phyloP scores from a whole-genome alignment of 2,113 vertebrate species.

The Dromas ardeola region DNA sequence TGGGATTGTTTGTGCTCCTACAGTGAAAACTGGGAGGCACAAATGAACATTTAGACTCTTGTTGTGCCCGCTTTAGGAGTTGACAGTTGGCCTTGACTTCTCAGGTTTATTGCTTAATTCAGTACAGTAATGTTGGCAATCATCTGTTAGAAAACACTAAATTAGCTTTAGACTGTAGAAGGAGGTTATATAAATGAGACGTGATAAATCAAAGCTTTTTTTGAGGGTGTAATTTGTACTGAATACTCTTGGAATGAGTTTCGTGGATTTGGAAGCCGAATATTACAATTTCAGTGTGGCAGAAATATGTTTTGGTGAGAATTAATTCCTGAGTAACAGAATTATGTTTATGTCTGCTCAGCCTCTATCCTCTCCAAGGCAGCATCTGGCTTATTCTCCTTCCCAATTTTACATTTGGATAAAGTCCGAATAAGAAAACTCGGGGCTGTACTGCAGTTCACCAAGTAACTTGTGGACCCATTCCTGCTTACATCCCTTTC shows the following conservation, averaged over 20 bases:
- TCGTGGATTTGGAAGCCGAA: slow-evolving; percentile 41
- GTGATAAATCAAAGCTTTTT: slow-evolving; percentile 47
- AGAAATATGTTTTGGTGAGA: slow-evolving; percentile 65
- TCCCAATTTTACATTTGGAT: not conserved
- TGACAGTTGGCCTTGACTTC: not conserved
- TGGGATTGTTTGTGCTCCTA: not conserved
- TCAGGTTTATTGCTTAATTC: slow-evolving; percentile 8
- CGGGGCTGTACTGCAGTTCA: not conserved
- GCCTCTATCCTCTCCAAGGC: not conserved
- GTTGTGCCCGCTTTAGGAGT: not conserved
- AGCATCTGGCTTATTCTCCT: slow-evolving; percentile 23
- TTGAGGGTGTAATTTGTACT: slow-evolving; percentile 37
- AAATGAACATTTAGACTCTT: not conserved
- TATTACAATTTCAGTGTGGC: slow-evolving; percentile 50
- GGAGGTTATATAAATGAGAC: slow-evolving; percentile 24
- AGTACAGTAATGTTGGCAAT: slow-evolving; percentile 1
- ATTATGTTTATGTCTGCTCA: slow-evolving; percentile 32
- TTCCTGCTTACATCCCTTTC: not conserved
- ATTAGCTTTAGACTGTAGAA: slow-evolving; percentile 16
- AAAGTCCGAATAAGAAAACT: not conserved
- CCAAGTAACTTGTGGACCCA: not conserved
- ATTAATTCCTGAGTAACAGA: slow-evolving; percentile 58
- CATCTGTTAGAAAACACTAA: slow-evolving; percentile 34
- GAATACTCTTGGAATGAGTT: slow-evolving; percentile 34
- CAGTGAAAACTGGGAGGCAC: not conserved